A percentile compares a stretch with the other conserved stretches of the same genome.
phyloP scores from a whole-genome alignment of 2,888 invertebrate genomes.

The Napeogenes inachia region DNA sequence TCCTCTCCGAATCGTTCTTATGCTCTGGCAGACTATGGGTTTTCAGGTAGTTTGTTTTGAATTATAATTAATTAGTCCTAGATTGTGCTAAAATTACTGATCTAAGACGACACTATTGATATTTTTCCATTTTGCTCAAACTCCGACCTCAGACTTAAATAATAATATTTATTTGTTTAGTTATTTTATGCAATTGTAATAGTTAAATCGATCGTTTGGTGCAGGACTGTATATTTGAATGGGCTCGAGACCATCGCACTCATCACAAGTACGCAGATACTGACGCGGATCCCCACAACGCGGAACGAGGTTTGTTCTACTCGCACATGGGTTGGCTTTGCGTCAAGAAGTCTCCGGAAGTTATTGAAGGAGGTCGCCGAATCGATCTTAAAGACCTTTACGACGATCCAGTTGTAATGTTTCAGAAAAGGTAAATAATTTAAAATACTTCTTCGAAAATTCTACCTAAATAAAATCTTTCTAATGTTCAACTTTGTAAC shows the following conservation, averaged over 20 bases:
- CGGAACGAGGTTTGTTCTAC: slow-evolving; percentile 93
- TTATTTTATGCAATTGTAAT: too few relatives aligned
- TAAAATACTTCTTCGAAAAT: slow-evolving; percentile 3
- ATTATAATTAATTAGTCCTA: not conserved
- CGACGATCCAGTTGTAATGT: slow-evolving; percentile 88
- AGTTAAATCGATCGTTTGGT: too few relatives aligned
- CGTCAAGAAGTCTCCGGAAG: slow-evolving; percentile 91
- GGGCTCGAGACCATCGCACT: slow-evolving; percentile 85
- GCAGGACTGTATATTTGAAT: slow-evolving; percentile 81
- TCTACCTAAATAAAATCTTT: too few relatives aligned
- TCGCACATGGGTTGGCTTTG: slow-evolving; percentile 97
- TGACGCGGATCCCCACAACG: slow-evolving; percentile 93
- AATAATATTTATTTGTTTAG: too few relatives aligned
- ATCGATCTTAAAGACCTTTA: slow-evolving; percentile 90
- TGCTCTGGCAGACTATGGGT: slow-evolving; percentile 89
- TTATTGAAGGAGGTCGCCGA: slow-evolving; percentile 86
- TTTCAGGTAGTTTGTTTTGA: slow-evolving; percentile 81
- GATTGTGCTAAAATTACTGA: too few relatives aligned
- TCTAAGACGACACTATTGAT: too few relatives aligned
- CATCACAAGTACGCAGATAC: slow-evolving; percentile 95
- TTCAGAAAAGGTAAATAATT: slow-evolving; percentile 85
- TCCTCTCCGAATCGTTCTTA: slow-evolving; percentile 88
- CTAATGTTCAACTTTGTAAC: too few relatives aligned
- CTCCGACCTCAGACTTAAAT: too few relatives aligned
- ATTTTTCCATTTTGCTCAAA: too few relatives aligned